Conservation (phyloP, 2,888 invertebrate species). For the Parnassius orleans region DNA sequence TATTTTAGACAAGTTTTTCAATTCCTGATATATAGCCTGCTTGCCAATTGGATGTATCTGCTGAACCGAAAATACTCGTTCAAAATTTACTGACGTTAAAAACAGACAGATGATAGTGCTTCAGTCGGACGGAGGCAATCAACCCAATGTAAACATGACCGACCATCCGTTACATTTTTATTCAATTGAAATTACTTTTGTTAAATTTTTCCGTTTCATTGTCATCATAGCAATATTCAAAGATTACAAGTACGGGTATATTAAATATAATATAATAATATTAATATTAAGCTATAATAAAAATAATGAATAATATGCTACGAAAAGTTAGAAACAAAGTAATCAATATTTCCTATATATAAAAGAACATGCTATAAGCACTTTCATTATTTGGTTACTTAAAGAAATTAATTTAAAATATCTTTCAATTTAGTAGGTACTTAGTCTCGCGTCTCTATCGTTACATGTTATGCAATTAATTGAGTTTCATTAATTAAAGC, state of each 20-base stretch:
- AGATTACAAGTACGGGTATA: not conserved
- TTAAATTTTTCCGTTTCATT: not conserved
- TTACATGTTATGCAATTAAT: too few species aligned
- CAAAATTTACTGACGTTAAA: constrained; percentile 71
- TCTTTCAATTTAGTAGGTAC: too few species aligned
- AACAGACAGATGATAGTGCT: constrained; percentile 44
- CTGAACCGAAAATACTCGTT: constrained; percentile 72
- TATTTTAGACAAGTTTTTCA: not conserved
- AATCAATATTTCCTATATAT: too few species aligned
- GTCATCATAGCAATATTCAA: not conserved
- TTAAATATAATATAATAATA: too few species aligned
- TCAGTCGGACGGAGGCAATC: constrained; percentile 50
- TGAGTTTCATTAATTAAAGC: too few species aligned
- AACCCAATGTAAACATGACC: constrained; percentile 57
- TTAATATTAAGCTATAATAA: too few species aligned
- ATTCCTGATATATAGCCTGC: not conserved
- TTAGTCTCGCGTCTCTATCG: too few species aligned
- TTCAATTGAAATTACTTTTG: constrained; percentile 18
- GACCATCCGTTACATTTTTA: constrained; percentile 14
- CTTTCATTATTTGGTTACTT: too few species aligned
- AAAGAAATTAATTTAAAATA: too few species aligned
- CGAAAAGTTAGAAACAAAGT: too few species aligned
- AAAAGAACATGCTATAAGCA: too few species aligned
- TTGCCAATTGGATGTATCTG: constrained; percentile 62
- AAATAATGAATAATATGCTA: too few species aligned